Evolutionary conservation across 2,113 vertebrate genomes (phyloP).

Genomic region (Indri indri): DNA sequence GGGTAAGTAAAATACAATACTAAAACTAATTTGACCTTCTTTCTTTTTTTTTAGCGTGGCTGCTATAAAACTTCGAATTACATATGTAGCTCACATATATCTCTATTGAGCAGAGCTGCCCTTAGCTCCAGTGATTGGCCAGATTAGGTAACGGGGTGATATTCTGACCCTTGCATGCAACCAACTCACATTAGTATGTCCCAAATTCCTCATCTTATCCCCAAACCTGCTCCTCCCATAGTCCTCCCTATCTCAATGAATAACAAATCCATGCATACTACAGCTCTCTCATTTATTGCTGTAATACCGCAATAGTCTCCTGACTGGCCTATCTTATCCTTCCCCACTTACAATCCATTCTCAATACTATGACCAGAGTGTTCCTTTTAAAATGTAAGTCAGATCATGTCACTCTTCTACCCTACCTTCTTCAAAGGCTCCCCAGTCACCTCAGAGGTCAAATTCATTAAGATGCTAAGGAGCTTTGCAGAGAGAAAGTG

Average conservation of each 20-base stretch:
- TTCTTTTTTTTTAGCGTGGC: background rate
- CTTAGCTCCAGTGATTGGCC: background rate
- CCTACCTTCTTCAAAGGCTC: background rate
- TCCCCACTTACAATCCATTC: background rate
- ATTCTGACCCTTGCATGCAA: background rate
- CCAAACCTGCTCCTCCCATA: background rate
- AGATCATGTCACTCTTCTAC: background rate
- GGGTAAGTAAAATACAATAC: background rate
- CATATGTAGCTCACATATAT: background rate
- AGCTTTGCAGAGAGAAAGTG: background rate
- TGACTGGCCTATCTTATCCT: background rate
- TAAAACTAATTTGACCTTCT: background rate
- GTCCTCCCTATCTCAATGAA: background rate
- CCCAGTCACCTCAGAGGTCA: background rate
- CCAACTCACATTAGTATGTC: background rate
- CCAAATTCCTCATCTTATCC: background rate
- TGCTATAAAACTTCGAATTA: background rate
- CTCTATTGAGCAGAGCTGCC: background rate
- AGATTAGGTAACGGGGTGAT: background rate
- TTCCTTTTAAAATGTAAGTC: background rate
- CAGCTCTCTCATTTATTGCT: background rate
- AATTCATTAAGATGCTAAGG: background rate
- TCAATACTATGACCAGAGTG: background rate
- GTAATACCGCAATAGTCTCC: background rate
- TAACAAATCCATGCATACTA: background rate